Evolutionary conservation across 2,113 vertebrate genomes (phyloP).

Genomic region (Trochalopteron elliotii): DNA sequence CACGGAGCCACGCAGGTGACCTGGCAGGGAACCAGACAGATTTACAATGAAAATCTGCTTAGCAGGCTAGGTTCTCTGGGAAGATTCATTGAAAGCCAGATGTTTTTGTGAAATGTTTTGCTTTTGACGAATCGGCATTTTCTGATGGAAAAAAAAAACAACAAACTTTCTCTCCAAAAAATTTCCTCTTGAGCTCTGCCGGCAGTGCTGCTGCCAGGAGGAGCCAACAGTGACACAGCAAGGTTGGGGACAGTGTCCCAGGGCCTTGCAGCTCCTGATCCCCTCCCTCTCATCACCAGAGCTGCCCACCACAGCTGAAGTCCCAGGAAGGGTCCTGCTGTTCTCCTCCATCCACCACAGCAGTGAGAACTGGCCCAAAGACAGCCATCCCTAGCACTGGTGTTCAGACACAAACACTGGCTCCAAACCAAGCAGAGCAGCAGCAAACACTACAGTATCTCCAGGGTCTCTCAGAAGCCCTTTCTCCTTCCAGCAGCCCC

Average conservation of each 20-base stretch:
- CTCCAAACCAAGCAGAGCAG: neutral
- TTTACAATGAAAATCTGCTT: conserved; percentile 73
- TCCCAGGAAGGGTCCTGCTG: neutral
- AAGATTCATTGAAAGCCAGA: conserved; percentile 71
- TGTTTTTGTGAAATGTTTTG: conserved; percentile 63
- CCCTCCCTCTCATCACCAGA: neutral
- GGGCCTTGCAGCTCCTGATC: neutral
- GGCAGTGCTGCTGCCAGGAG: neutral
- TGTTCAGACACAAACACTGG: no score
- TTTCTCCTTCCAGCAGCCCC: no score
- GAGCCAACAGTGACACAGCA: accelerated
- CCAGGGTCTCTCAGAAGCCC: neutral
- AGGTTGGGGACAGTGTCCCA: neutral
- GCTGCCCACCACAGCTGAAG: accelerated
- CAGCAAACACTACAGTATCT: accelerated
- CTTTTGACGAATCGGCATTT: conserved; percentile 68
- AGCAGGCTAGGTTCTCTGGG: conserved; percentile 62
- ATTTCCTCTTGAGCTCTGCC: neutral
- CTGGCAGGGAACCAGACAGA: conserved; percentile 69
- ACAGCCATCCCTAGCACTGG: neutral
- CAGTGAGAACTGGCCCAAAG: no score
- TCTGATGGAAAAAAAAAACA: neutral
- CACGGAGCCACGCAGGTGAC: conserved; percentile 58
- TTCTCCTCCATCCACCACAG: neutral
- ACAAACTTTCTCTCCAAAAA: neutral